Evolutionary conservation across 2,113 vertebrate species (phyloP), one percentile per base, ranked within the genome.

Genomic region (Cariama cristata): DNA sequence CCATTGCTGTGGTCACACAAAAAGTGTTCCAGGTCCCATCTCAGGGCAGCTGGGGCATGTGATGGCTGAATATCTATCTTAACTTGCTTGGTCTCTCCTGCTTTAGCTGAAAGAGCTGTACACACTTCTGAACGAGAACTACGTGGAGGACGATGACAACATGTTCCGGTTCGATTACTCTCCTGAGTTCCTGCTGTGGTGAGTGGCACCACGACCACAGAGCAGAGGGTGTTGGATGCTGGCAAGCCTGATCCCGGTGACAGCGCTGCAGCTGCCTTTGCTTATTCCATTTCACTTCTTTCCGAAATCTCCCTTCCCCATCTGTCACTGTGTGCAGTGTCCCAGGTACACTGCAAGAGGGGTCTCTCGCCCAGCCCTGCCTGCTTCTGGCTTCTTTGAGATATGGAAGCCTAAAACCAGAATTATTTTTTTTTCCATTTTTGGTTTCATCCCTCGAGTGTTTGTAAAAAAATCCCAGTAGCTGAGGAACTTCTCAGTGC

Each of bases 101-200:
- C 83, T 74, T 4, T 91, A 99, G 99, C 98, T 99, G 58, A 99
- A 99, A 64, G 99, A 99, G 97, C 98, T 99, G 17, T 99, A 99
- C 94, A 99, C 99, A 0, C 99, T 99, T 44, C 99, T 99, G 79
- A 99, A 99, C 4, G 99, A 99, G 98, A 99, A 99, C 97, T 99
- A 99, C 0, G 99, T 99, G 96, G 99, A 99, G 96, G 99, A 99
- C 13, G 99, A 99, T 5, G 99, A 99, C 98, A 99, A 99, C 98
- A 99, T 99, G 99, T 99, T 99, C 98, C 99, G 99, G 14, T 99
- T 99, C 86, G 99, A 99, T 97, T 99, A 99, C 97, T 99, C 99
- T 3, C 99, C 99, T 0, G 99, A 99, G 90, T 99, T 99, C 96
- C 98, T 99, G 81, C 98, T 99, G 84, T 99, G 99, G 99, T 99